Evolutionary conservation across 2,888 invertebrate species (phyloP), one percentile per base, ranked within the genome.

Genomic region (Oligia latruncula): DNA sequence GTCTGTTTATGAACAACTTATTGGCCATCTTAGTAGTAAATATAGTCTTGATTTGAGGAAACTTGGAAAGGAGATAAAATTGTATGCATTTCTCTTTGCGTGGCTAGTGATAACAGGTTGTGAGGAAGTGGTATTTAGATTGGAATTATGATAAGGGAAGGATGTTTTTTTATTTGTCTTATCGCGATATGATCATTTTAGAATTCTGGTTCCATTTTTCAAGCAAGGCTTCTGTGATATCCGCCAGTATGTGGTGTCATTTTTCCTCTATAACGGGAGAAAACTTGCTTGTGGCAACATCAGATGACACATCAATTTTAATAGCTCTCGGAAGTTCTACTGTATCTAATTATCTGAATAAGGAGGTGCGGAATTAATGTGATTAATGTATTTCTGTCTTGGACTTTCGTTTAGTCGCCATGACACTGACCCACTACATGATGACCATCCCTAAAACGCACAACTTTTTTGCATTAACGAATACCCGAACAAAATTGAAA

Each of bases 1-100:
- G 83, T 75, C 76, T 80, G 70, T 82, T 87, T 84, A 88, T 78
- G 46, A 58, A 65, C 23, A 78, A 78, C 74, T 74, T 88, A 85
- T 81, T 79, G 68, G 66, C 72, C 71, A 79, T 82, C 49, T 62
- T 55, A 67, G n/a, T n/a, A 66, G 66, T 73, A 80, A 82, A 76
- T 75, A 75, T 76, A 58, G 40, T 64, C 66, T 77, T 66, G 74
- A 71, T 82, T 83, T 73, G 60, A 80, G 71, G 67, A 74, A 82
- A 85, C 87, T 73, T 29, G 29, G 13, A 62, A 35, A n/a, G 40
- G 5, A 66, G 77, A 80, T 86, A 83, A 80, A 77, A 65, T 80
- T 80, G 70, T 80, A 29, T 71, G 67, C 71, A 62, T 75, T 83
- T 85, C 79, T 74, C 74, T 82, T 77, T 49, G 29, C 66, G 62